Evolutionary conservation across 2,113 vertebrate species (phyloP).

Genomic region (Gobius niger): DNA sequence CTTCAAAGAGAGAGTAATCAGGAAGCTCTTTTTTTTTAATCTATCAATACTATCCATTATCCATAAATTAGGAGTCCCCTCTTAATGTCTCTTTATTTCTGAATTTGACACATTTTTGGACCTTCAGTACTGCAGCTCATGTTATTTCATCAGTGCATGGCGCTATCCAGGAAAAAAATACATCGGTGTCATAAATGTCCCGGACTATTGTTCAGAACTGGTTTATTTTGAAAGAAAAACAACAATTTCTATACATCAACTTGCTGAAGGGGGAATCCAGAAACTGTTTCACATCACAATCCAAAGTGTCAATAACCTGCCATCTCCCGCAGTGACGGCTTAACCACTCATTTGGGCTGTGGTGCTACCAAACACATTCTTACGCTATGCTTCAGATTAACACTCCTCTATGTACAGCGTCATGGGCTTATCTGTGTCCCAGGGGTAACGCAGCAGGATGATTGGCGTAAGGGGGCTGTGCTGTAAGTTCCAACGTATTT

Average conservation of each 20-base stretch:
- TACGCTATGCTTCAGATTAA: conserved; percentile 16
- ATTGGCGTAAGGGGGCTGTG: conserved; percentile 17
- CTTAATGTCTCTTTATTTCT: too few relatives aligned
- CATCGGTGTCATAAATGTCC: neutral
- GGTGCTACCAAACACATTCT: neutral
- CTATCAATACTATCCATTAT: too few relatives aligned
- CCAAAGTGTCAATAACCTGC: conserved; percentile 1
- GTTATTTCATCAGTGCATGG: too few relatives aligned
- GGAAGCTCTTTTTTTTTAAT: too few relatives aligned
- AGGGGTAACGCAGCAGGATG: neutral
- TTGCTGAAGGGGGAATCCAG: neutral
- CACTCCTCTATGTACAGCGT: conserved; percentile 5
- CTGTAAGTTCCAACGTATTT: conserved; percentile 37
- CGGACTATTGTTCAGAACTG: neutral
- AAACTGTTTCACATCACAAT: neutral
- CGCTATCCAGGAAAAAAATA: too few relatives aligned
- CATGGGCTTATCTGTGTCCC: conserved; percentile 1
- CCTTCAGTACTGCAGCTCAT: too few relatives aligned
- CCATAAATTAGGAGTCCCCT: too few relatives aligned
- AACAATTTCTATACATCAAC: neutral
- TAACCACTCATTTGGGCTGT: neutral
- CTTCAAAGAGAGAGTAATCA: too few relatives aligned
- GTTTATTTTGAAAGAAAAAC: neutral
- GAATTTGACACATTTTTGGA: too few relatives aligned
- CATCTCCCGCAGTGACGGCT: neutral